Conservation (phyloP, 2,888 invertebrate genomes). For the Carabus problematicus region DNA sequence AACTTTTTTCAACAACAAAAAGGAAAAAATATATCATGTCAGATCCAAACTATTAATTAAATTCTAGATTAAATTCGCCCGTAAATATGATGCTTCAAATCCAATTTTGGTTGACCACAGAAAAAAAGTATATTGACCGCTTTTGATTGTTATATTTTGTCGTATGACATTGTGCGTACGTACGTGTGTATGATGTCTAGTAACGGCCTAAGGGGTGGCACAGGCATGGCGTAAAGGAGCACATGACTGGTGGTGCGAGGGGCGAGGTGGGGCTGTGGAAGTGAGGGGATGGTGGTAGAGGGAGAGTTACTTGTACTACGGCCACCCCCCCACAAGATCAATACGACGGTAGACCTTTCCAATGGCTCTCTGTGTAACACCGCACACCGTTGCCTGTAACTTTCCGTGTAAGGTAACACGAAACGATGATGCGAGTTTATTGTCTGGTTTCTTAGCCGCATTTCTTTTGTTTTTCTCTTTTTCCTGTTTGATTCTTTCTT, state of each 20-base stretch:
- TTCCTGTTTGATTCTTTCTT: neutral
- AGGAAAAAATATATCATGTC: neutral
- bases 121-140: slow-evolving; percentile 14
- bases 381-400: slow-evolving; percentile 4
- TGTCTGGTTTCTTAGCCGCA: slow-evolving; percentile 6
- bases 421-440: slow-evolving; percentile 7
- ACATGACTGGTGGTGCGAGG: slow-evolving; percentile 5
- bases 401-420: slow-evolving; percentile 8
- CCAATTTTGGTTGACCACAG: slow-evolving; percentile 4
- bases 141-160: slow-evolving; percentile 19
- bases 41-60: slow-evolving; percentile 18
- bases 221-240: slow-evolving; percentile 2
- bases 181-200: neutral
- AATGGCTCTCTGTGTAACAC: slow-evolving; percentile 5
- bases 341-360: slow-evolving; percentile 15
- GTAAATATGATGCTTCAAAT: neutral
- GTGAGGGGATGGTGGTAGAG: slow-evolving; percentile 1
- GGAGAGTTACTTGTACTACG: neutral
- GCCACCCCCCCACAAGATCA: slow-evolving; percentile 11
- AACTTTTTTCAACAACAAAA: slow-evolving; percentile 7
- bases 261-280: neutral
- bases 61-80: slow-evolving; percentile 6
- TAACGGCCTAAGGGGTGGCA: neutral
- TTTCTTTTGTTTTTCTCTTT: neutral
- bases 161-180: slow-evolving; percentile 14